A percentile compares a stretch with the other conserved stretches of the same genome.
Evolutionary conservation across 2,113 vertebrate species (phyloP).

Genomic region (Phaethon lepturus): DNA sequence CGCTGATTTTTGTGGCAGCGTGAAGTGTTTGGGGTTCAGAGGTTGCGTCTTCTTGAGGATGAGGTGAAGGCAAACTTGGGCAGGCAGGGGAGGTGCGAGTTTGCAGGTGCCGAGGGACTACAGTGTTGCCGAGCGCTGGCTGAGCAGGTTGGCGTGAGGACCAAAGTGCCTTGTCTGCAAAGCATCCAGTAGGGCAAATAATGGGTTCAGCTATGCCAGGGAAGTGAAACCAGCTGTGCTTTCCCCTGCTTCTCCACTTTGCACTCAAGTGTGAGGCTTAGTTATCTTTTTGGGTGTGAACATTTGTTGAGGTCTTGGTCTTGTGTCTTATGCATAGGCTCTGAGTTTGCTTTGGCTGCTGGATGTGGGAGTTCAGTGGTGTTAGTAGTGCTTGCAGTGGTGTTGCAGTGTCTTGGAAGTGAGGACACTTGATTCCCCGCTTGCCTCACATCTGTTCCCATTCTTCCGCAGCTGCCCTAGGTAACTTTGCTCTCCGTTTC

Average conservation of each 20-base stretch:
- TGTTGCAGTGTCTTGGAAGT: background rate
- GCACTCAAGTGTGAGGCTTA: fast-evolving
- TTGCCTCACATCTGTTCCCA: fast-evolving
- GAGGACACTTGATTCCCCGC: fast-evolving
- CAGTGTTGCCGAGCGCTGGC: fast-evolving
- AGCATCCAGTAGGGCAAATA: fast-evolving
- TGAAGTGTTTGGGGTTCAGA: too few species aligned
- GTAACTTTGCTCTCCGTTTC: background rate
- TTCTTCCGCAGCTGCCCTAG: background rate
- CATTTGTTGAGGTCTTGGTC: background rate
- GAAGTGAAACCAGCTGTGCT: background rate
- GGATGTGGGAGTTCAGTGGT: background rate
- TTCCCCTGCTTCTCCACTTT: too few species aligned
- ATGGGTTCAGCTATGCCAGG: fast-evolving
- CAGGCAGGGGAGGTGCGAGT: background rate
- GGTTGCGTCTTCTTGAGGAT: background rate
- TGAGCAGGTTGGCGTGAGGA: fast-evolving
- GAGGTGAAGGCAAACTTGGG: background rate
- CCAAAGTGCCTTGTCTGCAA: background rate
- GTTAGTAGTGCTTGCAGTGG: background rate
- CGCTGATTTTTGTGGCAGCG: fast-evolving
- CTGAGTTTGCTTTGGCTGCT: background rate
- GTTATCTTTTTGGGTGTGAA: fast-evolving
- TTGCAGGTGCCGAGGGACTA: fast-evolving
- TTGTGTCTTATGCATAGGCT: fast-evolving